Evolutionary conservation across 2,888 invertebrate species (phyloP), one percentile per base, ranked within the genome.

Genomic region (Nesidiocoris tenuis): DNA sequence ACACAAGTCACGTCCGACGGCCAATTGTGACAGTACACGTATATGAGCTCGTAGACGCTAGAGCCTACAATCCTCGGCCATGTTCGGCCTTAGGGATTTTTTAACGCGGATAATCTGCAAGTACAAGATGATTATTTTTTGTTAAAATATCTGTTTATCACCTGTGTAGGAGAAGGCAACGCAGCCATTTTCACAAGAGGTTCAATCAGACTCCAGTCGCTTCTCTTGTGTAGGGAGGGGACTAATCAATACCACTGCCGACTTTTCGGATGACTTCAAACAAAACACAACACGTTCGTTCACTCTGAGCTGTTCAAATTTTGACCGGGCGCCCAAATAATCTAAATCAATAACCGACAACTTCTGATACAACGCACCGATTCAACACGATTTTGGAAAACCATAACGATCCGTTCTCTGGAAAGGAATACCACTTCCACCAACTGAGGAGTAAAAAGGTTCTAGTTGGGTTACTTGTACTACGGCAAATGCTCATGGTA

Each of bases 111-210:
- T n/a, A n/a, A n/a, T n/a, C n/a, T n/a, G n/a, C n/a, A n/a, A n/a
- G n/a, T n/a, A n/a, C n/a, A n/a, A n/a, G n/a, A n/a, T n/a, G n/a
- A n/a, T n/a, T n/a, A n/a, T n/a, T n/a, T n/a, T n/a, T n/a, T n/a
- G n/a, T n/a, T n/a, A n/a, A n/a, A n/a, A n/a, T n/a, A n/a, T n/a
- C n/a, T n/a, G n/a, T n/a, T n/a, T 19, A 71, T 74, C 74, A 75
- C 75, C 75, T 75, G 75, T 17, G 75, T 56, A 23, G 75, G 75
- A 75, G 75, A 75, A 22, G 68, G 75, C 23, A 75, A 68, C 59
- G 75, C 68, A 59, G 75, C 75, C 75, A 75, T 75, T 75, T 75
- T 67, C 75, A 61, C 75, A 23, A 75, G 74, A 74, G 64, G 57
- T 65, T 65, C 55, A 57, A 68, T 68, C 68, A 5, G 57, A 68